Conservation (phyloP, 2,888 invertebrate genomes). For the Cephus rjabovi region DNA sequence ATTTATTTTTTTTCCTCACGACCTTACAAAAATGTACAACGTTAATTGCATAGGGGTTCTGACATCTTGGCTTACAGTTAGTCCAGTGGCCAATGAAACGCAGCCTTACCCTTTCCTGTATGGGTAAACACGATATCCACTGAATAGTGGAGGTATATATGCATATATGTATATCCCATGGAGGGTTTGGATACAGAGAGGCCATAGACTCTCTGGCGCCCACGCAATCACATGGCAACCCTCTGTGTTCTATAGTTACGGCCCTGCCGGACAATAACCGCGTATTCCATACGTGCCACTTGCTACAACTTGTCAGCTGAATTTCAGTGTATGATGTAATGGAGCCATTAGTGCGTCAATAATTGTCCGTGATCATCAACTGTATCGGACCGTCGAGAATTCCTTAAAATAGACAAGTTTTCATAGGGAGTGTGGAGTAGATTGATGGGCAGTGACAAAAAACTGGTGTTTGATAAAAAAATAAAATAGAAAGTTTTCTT, state of each 20-base stretch:
- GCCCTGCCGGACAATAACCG: constrained; percentile 2
- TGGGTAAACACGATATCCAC: too few species aligned
- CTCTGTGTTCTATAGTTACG: constrained; percentile 24
- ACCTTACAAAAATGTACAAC: not conserved
- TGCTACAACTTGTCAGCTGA: too few species aligned
- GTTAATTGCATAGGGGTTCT: not conserved
- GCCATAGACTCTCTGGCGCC: constrained; percentile 49
- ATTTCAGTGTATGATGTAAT: too few species aligned
- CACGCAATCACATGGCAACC: constrained; percentile 45
- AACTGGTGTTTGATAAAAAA: not conserved
- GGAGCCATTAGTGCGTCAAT: not conserved
- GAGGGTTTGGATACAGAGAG: not conserved
- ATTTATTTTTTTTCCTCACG: not conserved
- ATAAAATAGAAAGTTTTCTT: not conserved
- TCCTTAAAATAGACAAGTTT: not conserved
- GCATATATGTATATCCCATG: not conserved
- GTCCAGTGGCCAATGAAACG: not conserved
- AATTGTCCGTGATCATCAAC: not conserved
- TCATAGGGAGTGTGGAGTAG: not conserved
- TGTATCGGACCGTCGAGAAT: not conserved
- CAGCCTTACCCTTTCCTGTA: not conserved
- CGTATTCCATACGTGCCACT: not conserved
- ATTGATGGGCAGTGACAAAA: not conserved
- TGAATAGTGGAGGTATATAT: not conserved
- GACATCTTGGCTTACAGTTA: not conserved